Evolutionary conservation across 2,797 vertebrate species (phyloP).

Genomic region (Lithobates pipiens): DNA sequence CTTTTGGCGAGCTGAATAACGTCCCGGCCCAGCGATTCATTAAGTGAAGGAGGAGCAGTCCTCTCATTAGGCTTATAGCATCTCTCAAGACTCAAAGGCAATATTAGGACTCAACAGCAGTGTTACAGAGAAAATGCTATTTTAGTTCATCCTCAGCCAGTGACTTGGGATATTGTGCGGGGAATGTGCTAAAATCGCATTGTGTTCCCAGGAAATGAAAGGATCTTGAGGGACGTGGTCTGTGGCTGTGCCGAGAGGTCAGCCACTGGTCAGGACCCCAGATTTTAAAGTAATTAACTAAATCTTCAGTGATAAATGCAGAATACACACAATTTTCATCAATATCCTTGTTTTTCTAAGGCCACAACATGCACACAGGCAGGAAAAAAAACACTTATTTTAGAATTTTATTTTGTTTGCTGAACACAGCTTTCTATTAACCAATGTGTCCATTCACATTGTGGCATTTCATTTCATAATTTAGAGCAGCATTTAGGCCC

Average conservation of each 20-base stretch:
- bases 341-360: not conserved
- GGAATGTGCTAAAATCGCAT: slow-evolving; percentile 45
- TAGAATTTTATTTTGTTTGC: too few relatives aligned
- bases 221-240: slow-evolving; percentile 18
- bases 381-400: too few relatives aligned
- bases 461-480: too few relatives aligned
- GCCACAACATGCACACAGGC: too few relatives aligned
- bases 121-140: not conserved
- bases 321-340: not conserved
- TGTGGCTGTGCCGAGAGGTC: slow-evolving; percentile 42
- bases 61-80: slow-evolving; percentile 18
- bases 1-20: slow-evolving; percentile 13
- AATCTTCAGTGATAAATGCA: not conserved
- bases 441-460: too few relatives aligned
- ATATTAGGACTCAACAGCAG: slow-evolving; percentile 14
- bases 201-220: slow-evolving; percentile 34
- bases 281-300: not conserved
- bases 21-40: slow-evolving; percentile 45
- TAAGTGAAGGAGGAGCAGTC: slow-evolving; percentile 20
- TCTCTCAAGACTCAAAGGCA: slow-evolving; percentile 25
- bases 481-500: too few relatives aligned
- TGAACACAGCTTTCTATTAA: too few relatives aligned
- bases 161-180: slow-evolving; percentile 17
- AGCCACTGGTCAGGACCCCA: slow-evolving; percentile 26
- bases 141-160: slow-evolving; percentile 15